These are phyloP conservation scores for Toxotes chatareus DNA, from an alignment of 2,113 vertebrate species.

Conservation along the genomic window DNA sequence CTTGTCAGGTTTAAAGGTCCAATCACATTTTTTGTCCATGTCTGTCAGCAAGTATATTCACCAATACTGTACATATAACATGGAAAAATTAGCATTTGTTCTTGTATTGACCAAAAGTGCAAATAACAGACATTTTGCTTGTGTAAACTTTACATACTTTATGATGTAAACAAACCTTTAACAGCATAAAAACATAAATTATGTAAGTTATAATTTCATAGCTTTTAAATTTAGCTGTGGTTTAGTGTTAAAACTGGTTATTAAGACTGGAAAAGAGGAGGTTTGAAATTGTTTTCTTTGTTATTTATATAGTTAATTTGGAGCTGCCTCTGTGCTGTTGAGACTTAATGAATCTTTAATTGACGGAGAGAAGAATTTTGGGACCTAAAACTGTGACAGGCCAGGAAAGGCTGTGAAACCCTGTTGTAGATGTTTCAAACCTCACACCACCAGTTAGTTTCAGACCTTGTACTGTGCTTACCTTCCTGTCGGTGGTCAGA, in stretches of 20 bases:
- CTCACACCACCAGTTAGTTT: background rate
- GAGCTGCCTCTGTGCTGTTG: background rate
- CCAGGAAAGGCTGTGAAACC: background rate
- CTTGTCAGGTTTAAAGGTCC: background rate
- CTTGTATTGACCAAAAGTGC: background rate
- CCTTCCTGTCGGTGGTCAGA: slow-evolving; percentile 31
- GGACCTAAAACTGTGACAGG: background rate
- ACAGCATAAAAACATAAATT: background rate
- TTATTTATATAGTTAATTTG: background rate
- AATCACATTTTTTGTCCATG: background rate
- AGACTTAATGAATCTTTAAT: background rate
- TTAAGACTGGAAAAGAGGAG: no score
- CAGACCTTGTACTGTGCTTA: background rate
- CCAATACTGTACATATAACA: background rate
- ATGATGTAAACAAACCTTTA: background rate
- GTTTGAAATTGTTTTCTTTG: no score
- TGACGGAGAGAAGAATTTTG: background rate
- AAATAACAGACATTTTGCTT: no score
- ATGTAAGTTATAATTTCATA: background rate
- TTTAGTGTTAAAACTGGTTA: background rate
- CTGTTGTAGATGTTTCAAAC: background rate
- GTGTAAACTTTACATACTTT: no score
- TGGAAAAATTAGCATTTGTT: background rate
- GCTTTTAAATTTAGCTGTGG: background rate
- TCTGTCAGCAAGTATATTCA: background rate